These are phyloP conservation scores for Alitta virens DNA, from an alignment of 2,888 invertebrate genomes.

Conservation along the genomic window DNA sequence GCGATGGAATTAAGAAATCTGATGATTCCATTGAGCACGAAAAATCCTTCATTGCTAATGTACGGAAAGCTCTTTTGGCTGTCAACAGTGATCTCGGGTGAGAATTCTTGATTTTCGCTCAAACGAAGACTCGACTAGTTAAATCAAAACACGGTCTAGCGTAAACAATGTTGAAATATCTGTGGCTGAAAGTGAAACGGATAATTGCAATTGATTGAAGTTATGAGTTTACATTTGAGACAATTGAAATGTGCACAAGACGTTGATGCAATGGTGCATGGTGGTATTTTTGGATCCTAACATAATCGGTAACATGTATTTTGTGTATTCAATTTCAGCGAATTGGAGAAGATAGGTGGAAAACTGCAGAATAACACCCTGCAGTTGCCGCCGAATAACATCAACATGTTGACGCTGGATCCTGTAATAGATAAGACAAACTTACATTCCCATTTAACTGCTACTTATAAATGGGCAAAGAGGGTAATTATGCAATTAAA, in stretches of 20 bases:
- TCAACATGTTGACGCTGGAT: conserved; percentile 83
- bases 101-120: neutral
- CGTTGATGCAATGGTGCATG: no score
- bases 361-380: neutral
- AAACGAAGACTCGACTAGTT: no score
- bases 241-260: no score
- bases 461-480: conserved; percentile 35
- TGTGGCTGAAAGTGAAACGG: no score
- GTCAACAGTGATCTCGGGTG: conserved; percentile 78
- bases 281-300: no score
- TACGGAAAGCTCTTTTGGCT: conserved; percentile 77
- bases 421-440: conserved; percentile 86
- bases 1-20: conserved; percentile 39
- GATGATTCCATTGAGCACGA: conserved; percentile 66
- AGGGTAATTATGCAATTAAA: conserved; percentile 27
- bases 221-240: no score
- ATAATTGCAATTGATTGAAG: no score
- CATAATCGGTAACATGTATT: no score
- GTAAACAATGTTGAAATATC: no score
- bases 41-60: conserved; percentile 64
- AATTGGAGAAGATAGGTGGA: neutral
- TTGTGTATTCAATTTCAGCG: neutral
- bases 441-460: conserved; percentile 22
- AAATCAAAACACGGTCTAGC: no score
- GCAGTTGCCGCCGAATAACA: conserved; percentile 61